A percentile compares a stretch with the other conserved stretches of the same genome.
phyloP scores from a whole-genome alignment of 2,113 vertebrate genomes.

The Raphicerus campestris region DNA sequence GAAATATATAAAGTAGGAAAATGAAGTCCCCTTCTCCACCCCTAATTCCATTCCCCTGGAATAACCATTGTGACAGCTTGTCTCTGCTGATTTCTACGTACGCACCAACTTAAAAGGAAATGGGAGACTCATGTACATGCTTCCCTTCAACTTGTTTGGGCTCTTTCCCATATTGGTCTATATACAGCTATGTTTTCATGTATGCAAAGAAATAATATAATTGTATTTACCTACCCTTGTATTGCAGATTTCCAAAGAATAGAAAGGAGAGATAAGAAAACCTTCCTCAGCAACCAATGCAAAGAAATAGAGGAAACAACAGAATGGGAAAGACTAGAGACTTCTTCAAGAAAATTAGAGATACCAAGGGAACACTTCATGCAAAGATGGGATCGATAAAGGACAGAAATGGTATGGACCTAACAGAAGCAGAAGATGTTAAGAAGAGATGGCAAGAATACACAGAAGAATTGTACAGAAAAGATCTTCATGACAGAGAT shows the following conservation, averaged over 20 bases:
- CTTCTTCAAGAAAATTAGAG: too few species aligned
- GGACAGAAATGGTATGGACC: too few species aligned
- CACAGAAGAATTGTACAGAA: too few species aligned
- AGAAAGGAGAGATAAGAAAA: too few species aligned
- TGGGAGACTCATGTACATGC: background rate
- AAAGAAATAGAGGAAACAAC: too few species aligned
- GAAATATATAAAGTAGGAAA: background rate
- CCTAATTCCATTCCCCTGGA: background rate
- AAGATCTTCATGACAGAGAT: too few species aligned
- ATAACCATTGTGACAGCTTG: background rate
- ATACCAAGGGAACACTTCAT: too few species aligned
- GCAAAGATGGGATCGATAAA: too few species aligned
- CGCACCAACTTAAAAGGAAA: background rate
- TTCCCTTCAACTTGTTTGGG: background rate
- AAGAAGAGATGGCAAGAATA: too few species aligned
- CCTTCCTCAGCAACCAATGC: too few species aligned
- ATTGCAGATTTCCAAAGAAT: background rate
- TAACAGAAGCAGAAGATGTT: too few species aligned
- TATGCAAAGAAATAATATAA: background rate
- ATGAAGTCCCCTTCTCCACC: background rate
- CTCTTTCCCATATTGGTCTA: background rate
- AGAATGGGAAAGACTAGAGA: too few species aligned
- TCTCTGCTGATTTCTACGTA: background rate
- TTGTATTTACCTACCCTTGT: background rate
- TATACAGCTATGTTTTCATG: background rate